Conservation (phyloP, 30 jellyfish, hydroid and myxozoan genomes). For the Mastigias papua region DNA sequence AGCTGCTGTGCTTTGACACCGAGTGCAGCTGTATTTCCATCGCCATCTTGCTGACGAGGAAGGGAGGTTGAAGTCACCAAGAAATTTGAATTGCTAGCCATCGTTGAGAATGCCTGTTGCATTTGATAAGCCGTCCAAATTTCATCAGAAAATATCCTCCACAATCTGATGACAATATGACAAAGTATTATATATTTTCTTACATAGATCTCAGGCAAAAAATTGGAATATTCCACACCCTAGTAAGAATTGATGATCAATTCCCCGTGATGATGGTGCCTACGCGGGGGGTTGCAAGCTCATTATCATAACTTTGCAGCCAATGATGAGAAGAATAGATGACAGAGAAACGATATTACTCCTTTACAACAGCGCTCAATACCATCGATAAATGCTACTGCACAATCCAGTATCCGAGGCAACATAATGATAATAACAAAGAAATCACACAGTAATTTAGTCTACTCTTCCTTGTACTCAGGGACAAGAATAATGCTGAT, state of each 20-base stretch:
- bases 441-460: too few relatives aligned
- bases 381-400: too few relatives aligned
- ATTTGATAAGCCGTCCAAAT: neutral
- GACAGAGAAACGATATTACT: conserved; percentile 8
- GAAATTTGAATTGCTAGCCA: conserved; percentile 48
- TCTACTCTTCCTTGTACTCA: too few relatives aligned
- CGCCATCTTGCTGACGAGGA: conserved; percentile 78
- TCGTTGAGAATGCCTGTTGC: neutral
- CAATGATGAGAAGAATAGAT: neutral
- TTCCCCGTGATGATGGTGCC: conserved; percentile 82
- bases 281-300: conserved; percentile 83
- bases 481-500: too few relatives aligned
- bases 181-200: conserved; percentile 1
- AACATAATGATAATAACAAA: too few relatives aligned
- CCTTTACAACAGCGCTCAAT: too few relatives aligned
- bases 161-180: neutral
- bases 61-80: conserved; percentile 60
- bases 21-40: conserved; percentile 66
- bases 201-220: neutral
- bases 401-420: too few relatives aligned
- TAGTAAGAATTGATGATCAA: conserved; percentile 33
- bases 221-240: conserved; percentile 57
- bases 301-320: conserved; percentile 46
- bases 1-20: conserved; percentile 27
- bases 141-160: neutral